Conservation (phyloP, 2,797 vertebrate species). For the Bradypus variegatus region DNA sequence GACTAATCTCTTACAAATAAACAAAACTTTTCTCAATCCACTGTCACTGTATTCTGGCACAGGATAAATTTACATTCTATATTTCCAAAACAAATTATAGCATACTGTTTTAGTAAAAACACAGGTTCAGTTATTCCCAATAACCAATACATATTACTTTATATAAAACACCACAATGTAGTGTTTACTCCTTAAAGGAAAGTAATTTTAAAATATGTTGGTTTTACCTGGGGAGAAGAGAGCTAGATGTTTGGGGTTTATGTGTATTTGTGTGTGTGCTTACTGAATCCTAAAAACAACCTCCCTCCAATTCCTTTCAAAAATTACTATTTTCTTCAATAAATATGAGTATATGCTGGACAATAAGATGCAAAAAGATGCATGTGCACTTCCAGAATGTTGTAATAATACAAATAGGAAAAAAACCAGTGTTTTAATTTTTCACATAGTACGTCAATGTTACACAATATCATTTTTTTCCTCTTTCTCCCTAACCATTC, state of each 20-base stretch:
- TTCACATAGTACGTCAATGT: constrained; percentile 42
- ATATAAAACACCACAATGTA: constrained; percentile 51
- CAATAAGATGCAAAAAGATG: constrained; percentile 41
- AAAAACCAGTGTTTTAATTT: constrained; percentile 37
- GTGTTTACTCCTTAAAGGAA: constrained; percentile 47
- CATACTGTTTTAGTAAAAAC: constrained; percentile 62
- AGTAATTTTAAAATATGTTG: constrained; percentile 31
- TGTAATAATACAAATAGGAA: constrained; percentile 20
- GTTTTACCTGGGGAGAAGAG: constrained; percentile 26
- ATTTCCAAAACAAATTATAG: constrained; percentile 72
- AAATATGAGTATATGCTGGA: constrained; percentile 37
- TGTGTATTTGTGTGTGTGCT: not conserved
- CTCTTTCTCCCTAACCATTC: constrained; percentile 13
- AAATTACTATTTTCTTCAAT: constrained; percentile 49
- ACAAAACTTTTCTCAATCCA: constrained; percentile 62
- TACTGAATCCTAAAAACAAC: constrained; percentile 45
- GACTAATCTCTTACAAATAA: constrained; percentile 63
- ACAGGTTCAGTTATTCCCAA: constrained; percentile 54
- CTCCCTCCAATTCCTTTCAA: constrained; percentile 51
- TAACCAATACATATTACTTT: constrained; percentile 59
- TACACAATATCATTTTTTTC: constrained; percentile 54
- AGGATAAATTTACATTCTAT: constrained; percentile 68
- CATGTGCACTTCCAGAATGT: constrained; percentile 17
- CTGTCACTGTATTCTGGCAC: constrained; percentile 61
- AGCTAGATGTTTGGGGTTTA: constrained; percentile 23